These are phyloP conservation scores for Antechinus stuartii DNA, from an alignment of 2,113 vertebrate species.

Conservation along the genomic window DNA sequence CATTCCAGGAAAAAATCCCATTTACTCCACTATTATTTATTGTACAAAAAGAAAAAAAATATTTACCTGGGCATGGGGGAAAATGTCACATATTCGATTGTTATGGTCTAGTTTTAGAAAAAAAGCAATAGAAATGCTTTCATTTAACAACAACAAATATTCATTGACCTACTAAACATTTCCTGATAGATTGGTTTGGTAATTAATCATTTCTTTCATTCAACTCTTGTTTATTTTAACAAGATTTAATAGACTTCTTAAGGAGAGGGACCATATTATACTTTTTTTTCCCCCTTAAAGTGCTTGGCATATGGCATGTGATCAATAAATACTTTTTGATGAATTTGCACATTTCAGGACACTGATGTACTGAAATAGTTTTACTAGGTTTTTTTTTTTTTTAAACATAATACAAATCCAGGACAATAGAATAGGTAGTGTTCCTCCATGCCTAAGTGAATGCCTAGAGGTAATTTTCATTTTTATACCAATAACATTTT, in stretches of 20 bases:
- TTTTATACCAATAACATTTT: not conserved
- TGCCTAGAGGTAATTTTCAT: not conserved
- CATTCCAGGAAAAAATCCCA: not conserved
- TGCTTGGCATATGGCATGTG: not conserved
- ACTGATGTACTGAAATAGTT: not conserved
- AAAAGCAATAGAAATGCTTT: constrained; percentile 10
- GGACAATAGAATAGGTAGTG: not conserved
- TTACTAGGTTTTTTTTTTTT: not conserved
- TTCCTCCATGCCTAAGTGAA: not conserved
- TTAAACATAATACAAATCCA: not conserved
- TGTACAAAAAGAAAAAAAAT: not conserved
- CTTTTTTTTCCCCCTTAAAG: not conserved
- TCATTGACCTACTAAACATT: not conserved
- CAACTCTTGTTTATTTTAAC: not conserved
- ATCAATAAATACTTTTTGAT: not conserved
- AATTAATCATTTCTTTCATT: not conserved
- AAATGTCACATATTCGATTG: not conserved
- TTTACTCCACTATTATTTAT: constrained; percentile 14
- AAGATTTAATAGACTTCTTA: not conserved
- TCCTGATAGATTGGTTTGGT: not conserved
- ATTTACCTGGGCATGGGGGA: constrained; percentile 1
- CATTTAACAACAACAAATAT: not conserved
- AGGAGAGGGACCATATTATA: not conserved
- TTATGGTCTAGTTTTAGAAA: not conserved
- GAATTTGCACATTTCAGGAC: not conserved